Evolutionary conservation across 2,113 vertebrate species (phyloP), one percentile per base, ranked within the genome.

Genomic region (Platichthys flesus): DNA sequence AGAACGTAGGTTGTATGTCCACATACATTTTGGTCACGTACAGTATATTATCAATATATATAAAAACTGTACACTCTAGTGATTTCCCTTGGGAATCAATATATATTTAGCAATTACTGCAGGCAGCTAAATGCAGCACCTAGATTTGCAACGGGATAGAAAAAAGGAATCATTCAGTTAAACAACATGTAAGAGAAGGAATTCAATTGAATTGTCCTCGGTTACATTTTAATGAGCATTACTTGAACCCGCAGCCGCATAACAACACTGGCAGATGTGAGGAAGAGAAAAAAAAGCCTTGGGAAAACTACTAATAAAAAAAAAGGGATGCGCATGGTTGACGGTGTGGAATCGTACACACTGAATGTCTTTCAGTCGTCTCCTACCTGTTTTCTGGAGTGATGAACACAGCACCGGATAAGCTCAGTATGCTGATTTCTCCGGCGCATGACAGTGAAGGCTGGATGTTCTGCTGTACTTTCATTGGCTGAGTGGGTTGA

Each of bases 401-500:
- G 60, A 58, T 65, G 78, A 79, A 52, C 51, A 35, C 71, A 20
- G 45, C 23, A 14, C 54, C 0, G 55, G 31, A 69, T 69, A 71
- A 42, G 66, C 78, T 87, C 69, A 4, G 63, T 31, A 58, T 83
- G 71, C 49, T 77, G 74, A 82, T 81, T 73, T 70, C n/a, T 67
- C 60, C 15, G 4, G 54, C 18, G 62, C 47, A 74, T 64, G 83
- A 79, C 83, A 76, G 81, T 23, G 20, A 24, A 69, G 59, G 57
- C 69, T 56, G 63, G 56, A 26, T 70, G 78, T 74, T 74, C 47
- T 75, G 37, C 78, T 13, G 65, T 58, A 0, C 52, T 65, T 74
- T 75, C 73, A 80, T 82, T 84, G 83, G 76, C 81, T 75, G 64
- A 86, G 73, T 5, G 83, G 20, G 51, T 55, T 76, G 72, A 73